A percentile compares a stretch with the other conserved stretches of the same genome.
These are phyloP conservation scores for Tokudaia muenninki DNA, from an alignment of 2,797 vertebrate species.

Conservation along the genomic window DNA sequence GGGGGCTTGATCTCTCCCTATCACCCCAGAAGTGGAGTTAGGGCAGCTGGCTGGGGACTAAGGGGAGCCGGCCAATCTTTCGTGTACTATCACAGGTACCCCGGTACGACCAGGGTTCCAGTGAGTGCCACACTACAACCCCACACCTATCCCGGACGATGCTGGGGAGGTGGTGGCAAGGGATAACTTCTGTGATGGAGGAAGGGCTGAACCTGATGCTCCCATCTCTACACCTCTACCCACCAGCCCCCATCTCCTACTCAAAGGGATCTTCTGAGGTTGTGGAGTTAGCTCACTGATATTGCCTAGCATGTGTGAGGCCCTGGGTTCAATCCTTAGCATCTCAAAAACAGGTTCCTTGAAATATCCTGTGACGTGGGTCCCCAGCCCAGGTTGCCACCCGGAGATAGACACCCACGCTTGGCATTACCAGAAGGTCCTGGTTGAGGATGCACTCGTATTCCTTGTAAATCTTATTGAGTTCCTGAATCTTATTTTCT, in stretches of 20 bases:
- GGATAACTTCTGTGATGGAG: not conserved
- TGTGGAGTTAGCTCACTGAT: not conserved
- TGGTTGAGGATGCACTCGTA: conserved; percentile 93
- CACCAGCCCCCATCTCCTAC: rapidly evolving
- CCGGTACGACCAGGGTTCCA: not conserved
- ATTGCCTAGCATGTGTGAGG: not conserved
- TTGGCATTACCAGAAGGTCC: conserved; percentile 92
- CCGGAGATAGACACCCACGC: rapidly evolving
- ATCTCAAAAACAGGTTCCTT: not conserved
- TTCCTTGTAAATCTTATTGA: conserved; percentile 90
- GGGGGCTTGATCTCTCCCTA: not conserved
- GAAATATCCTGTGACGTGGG: not conserved
- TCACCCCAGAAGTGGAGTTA: not conserved
- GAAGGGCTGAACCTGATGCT: not conserved
- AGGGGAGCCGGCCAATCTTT: not conserved
- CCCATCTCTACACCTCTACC: not conserved
- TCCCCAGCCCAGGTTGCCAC: not conserved
- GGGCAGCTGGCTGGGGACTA: not conserved
- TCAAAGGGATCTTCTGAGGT: rapidly evolving
- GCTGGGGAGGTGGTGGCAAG: rapidly evolving
- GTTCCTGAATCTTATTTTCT: conserved; percentile 92
- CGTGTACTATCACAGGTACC: not conserved
- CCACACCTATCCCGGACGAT: rapidly evolving
- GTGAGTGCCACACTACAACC: not conserved
- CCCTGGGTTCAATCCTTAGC: not conserved